These are phyloP conservation scores for Catocala nupta DNA, from an alignment of 2,888 invertebrate genomes.

Conservation along the genomic window DNA sequence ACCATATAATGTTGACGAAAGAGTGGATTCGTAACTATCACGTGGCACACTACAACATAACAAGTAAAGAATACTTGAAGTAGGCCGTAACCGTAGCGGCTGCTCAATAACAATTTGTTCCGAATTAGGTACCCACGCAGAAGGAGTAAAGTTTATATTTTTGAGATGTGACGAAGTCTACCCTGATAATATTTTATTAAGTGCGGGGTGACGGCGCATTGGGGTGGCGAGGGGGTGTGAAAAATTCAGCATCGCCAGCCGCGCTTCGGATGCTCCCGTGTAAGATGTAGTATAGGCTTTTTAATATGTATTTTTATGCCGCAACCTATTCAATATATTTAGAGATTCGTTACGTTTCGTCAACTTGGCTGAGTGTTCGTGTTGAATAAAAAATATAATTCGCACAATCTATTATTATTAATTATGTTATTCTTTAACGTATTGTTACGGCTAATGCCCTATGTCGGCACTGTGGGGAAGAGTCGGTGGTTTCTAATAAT, in stretches of 20 bases:
- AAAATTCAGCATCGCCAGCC: constrained; percentile 73
- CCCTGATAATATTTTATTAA: constrained; percentile 78
- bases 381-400: constrained; percentile 37
- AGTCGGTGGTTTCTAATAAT: too few relatives aligned
- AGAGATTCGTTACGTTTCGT: constrained; percentile 45
- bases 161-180: constrained; percentile 80
- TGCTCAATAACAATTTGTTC: constrained; percentile 20
- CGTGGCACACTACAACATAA: not conserved
- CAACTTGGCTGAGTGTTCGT: constrained; percentile 39
- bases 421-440: constrained; percentile 11
- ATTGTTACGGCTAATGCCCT: too few relatives aligned
- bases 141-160: constrained; percentile 53
- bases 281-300: constrained; percentile 64
- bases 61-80: not conserved
- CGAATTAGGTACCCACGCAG: constrained; percentile 25
- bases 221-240: constrained; percentile 65
- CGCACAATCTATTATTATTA: too few relatives aligned
- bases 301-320: constrained; percentile 70
- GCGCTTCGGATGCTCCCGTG: constrained; percentile 58
- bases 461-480: too few relatives aligned
- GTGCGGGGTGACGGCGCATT: constrained; percentile 56
- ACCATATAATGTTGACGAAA: too few relatives aligned
- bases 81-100: not conserved
- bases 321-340: constrained; percentile 59
- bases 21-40: too few relatives aligned